These are phyloP conservation scores for Alexandromys fortis DNA, from an alignment of 2,113 vertebrate genomes.

Conservation along the genomic window DNA sequence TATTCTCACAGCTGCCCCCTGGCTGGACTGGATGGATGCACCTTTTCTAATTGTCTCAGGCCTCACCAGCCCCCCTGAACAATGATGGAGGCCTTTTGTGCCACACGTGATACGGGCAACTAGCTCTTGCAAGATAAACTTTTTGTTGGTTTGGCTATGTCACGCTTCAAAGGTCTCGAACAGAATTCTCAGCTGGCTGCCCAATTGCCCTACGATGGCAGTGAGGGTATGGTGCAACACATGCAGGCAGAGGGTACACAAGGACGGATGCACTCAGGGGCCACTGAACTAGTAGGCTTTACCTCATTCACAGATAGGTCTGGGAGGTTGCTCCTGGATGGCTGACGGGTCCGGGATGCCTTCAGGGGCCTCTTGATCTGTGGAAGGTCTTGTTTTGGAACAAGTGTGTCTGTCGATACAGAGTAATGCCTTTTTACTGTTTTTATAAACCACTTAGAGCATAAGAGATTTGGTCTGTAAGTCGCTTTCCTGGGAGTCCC, in stretches of 20 bases:
- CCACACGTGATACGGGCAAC: neutral
- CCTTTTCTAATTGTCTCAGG: neutral
- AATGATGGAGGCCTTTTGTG: neutral
- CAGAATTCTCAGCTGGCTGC: neutral
- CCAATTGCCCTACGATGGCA: rapidly evolving
- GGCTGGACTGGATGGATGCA: neutral
- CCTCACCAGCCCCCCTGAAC: constrained; percentile 25
- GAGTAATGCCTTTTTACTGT: constrained; percentile 82
- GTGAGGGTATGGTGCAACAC: neutral
- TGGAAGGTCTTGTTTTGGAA: constrained; percentile 85
- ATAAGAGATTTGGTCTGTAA: constrained; percentile 43
- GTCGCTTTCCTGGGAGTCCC: neutral
- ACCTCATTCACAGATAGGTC: constrained; percentile 87
- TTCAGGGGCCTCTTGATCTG: constrained; percentile 91
- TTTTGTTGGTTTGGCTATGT: neutral
- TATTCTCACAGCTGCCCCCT: neutral
- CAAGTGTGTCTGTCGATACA: constrained; percentile 78
- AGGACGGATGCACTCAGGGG: rapidly evolving
- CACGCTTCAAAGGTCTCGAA: neutral
- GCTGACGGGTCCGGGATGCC: constrained; percentile 96
- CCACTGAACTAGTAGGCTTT: neutral
- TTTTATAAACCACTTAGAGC: constrained; percentile 64
- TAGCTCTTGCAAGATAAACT: neutral
- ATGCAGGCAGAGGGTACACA: rapidly evolving
- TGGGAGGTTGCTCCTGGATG: constrained; percentile 94